phyloP scores from a whole-genome alignment of 2,113 vertebrate species.

The Hydropotes inermis region DNA sequence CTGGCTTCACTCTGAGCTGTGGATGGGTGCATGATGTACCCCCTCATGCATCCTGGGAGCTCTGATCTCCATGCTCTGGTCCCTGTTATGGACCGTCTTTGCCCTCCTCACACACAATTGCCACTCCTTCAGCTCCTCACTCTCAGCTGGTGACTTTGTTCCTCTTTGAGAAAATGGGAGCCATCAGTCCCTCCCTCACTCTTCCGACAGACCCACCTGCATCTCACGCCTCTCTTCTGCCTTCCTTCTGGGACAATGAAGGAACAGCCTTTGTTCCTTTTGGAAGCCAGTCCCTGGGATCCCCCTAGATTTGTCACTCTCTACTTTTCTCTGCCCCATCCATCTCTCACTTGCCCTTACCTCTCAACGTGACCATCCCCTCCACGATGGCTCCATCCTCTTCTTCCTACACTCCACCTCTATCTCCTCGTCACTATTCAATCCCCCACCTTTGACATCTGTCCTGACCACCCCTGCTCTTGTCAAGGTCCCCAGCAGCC shows the following conservation, averaged over 20 bases:
- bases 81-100: background rate
- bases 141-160: background rate
- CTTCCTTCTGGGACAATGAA: background rate
- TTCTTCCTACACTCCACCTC: background rate
- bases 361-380: rapidly evolving
- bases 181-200: background rate
- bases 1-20: background rate
- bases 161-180: background rate
- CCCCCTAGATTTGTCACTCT: too few species aligned
- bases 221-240: background rate
- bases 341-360: background rate
- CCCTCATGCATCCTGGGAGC: background rate
- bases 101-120: background rate
- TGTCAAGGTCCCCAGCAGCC: background rate
- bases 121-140: background rate
- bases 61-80: background rate
- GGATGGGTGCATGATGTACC: too few species aligned
- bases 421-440: background rate
- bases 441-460: background rate
- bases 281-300: background rate
- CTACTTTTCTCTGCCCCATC: background rate
- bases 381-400: background rate
- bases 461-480: background rate
- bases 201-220: background rate
- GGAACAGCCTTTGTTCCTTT: background rate